phyloP scores from a whole-genome alignment of 2,888 invertebrate genomes.

The Neoscelio sp. region DNA sequence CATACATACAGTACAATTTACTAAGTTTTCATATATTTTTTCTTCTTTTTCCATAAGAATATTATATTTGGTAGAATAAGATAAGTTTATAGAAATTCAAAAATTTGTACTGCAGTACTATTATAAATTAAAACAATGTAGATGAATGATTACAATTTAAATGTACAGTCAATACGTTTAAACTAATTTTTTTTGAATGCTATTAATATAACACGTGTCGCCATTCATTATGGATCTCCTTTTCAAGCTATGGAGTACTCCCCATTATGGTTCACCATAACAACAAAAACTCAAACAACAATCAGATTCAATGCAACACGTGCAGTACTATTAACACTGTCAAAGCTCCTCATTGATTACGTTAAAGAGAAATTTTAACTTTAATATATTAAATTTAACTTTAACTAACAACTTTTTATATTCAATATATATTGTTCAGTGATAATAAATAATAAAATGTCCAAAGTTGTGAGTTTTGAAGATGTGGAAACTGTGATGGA shows the following conservation, averaged over 20 bases:
- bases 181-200: not conserved
- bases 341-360: not conserved
- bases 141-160: too few species aligned
- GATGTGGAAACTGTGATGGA: conserved; percentile 75
- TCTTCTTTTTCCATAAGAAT: too few species aligned
- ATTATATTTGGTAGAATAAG: too few species aligned
- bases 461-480: conserved; percentile 70
- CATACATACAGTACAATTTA: too few species aligned
- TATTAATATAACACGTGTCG: too few species aligned
- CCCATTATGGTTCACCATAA: conserved; percentile 38
- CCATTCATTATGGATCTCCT: too few species aligned
- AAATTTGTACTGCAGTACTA: too few species aligned
- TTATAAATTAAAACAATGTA: too few species aligned
- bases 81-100: too few species aligned
- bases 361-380: not conserved
- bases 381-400: too few species aligned
- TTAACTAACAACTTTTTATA: too few species aligned
- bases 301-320: not conserved
- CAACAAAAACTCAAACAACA: conserved; percentile 35
- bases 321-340: not conserved
- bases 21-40: too few species aligned
- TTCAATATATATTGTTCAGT: not conserved
- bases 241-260: not conserved
- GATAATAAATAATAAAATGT: conserved; percentile 26
- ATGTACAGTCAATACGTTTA: not conserved